Evolutionary conservation across 2,113 vertebrate genomes (phyloP), one percentile per base, ranked within the genome.

Genomic region (Clarias magur): DNA sequence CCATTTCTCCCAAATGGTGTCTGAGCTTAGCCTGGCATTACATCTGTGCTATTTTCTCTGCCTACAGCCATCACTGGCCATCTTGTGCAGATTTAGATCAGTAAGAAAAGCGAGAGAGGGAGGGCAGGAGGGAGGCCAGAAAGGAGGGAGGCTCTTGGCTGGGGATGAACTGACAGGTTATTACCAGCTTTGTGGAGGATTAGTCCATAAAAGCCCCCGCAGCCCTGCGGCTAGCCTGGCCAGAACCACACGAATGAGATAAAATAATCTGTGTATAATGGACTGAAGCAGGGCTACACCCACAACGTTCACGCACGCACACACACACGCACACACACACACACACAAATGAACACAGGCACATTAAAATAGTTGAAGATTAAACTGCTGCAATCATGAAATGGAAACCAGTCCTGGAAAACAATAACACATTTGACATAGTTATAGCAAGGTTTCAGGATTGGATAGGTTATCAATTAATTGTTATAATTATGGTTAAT

Each of bases 121-220:
- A 85, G 72, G n/a, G 60, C 75, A 85, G 65, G 63, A 79, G 13
- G 67, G 34, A 68, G 79, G 72, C 42, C 75, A 85, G 70, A 76
- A 89, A 86, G 80, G 68, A 73, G 85, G 70, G 88, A 80, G 91
- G 91, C 84, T 90, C 88, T 90, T 94, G 93, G 92, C 93, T 92
- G 65, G 85, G 90, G 90, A 92, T 93, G 93, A 94, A 94, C 93
- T 95, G 94, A 95, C 94, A 96, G 94, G 95, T 95, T 96, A 95
- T 96, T 95, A 95, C 91, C 89, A 93, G 93, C 93, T 95, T 95
- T 95, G 93, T 93, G 91, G 91, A 90, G 93, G 94, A 95, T 96
- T 95, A 95, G 93, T 93, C 93, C 91, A 94, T 93, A 93, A 95
- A 95, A 95, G 92, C 92, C 91, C 92, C 92, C 90, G 92, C 91